These are phyloP conservation scores for Sepiola atlantica DNA, from an alignment of 2,888 invertebrate genomes.

Conservation along the genomic window DNA sequence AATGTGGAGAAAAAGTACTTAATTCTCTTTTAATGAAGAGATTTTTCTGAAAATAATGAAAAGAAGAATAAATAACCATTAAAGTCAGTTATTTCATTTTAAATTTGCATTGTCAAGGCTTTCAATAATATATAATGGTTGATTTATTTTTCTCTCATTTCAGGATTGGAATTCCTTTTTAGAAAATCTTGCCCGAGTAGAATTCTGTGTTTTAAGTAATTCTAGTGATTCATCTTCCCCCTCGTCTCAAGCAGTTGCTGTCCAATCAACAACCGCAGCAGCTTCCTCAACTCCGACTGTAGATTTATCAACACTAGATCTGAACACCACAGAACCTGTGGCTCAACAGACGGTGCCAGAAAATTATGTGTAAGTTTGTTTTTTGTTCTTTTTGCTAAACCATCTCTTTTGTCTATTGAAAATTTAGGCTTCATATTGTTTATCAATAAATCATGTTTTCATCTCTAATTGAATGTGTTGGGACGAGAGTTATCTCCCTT, in stretches of 20 bases:
- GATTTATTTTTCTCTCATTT: slow-evolving; percentile 49
- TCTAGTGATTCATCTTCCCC: slow-evolving; percentile 49
- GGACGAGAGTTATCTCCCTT: too few relatives aligned
- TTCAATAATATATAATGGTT: background rate
- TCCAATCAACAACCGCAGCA: slow-evolving; percentile 32
- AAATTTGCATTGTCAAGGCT: too few relatives aligned
- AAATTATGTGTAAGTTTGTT: slow-evolving; percentile 42
- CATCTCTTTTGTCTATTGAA: background rate
- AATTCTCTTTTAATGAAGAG: too few relatives aligned
- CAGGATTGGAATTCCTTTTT: slow-evolving; percentile 74
- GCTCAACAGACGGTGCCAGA: slow-evolving; percentile 35
- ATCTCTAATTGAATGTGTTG: too few relatives aligned
- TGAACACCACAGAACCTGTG: slow-evolving; percentile 42
- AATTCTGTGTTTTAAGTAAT: slow-evolving; percentile 69
- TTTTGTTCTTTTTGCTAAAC: too few relatives aligned
- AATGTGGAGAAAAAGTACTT: too few relatives aligned
- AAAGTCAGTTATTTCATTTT: too few relatives aligned
- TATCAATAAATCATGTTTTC: too few relatives aligned
- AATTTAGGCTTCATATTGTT: too few relatives aligned
- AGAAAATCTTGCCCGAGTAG: slow-evolving; percentile 68
- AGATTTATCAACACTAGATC: slow-evolving; percentile 40
- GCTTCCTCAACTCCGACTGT: slow-evolving; percentile 36
- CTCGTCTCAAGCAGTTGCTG: slow-evolving; percentile 1
- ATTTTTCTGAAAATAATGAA: too few relatives aligned
- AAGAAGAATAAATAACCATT: too few relatives aligned